A percentile compares a stretch with the other conserved stretches of the same genome.
Conservation (phyloP, 2,113 vertebrate species). For the Phodopus roborovskii region DNA sequence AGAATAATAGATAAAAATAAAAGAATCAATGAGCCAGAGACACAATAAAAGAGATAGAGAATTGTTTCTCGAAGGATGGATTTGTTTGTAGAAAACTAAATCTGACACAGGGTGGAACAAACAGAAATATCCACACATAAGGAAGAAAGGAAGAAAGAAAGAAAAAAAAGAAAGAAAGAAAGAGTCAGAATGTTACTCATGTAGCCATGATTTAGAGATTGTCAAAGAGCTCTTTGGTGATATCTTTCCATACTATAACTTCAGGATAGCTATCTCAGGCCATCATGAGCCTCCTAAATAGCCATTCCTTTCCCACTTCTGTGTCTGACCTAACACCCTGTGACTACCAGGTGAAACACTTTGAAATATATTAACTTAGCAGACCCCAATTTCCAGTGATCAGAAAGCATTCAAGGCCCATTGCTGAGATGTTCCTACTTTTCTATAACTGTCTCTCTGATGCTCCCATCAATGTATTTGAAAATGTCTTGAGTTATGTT, state of each 20-base stretch:
- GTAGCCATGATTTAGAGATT: not conserved
- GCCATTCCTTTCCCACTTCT: not conserved
- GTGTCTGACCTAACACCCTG: not conserved
- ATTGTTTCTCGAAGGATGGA: not conserved
- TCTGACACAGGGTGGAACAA: not conserved
- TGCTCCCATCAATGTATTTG: not conserved
- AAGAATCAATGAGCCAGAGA: not conserved
- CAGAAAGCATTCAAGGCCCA: not conserved
- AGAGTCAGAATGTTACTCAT: not conserved
- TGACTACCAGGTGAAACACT: not conserved
- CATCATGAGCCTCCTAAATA: not conserved
- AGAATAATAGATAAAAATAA: slow-evolving; percentile 1
- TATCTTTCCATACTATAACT: not conserved
- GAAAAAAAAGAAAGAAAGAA: too few relatives aligned
- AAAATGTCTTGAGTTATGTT: not conserved
- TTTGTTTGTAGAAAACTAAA: not conserved
- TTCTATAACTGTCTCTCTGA: not conserved
- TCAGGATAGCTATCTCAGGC: not conserved
- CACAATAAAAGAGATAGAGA: not conserved
- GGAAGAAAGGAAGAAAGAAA: too few relatives aligned
- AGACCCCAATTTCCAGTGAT: not conserved
- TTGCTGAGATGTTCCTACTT: not conserved
- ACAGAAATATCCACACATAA: not conserved
- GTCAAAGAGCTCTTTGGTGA: too few relatives aligned
- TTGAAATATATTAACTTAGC: not conserved